Percentiles rank a stretch among this genome's conserved stretches.
phyloP scores from a whole-genome alignment of 2,888 invertebrate species.

The Tenthredo scrophulariae region DNA sequence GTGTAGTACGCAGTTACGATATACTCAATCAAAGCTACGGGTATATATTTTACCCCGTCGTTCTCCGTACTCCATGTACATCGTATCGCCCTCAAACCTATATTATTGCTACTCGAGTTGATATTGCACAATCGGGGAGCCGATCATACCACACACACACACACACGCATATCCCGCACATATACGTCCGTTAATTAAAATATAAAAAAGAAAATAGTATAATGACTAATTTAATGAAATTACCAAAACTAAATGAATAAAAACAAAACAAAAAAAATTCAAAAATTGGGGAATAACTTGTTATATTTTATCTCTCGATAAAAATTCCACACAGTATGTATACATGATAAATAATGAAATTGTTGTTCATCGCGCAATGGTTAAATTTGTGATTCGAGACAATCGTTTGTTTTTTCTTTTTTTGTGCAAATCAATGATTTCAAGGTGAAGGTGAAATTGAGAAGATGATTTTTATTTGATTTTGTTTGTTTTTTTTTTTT shows the following conservation, averaged over 20 bases:
- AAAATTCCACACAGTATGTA: too few relatives aligned
- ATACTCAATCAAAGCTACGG: slow-evolving; percentile 12
- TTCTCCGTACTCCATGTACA: not conserved
- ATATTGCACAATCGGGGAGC: slow-evolving; percentile 5
- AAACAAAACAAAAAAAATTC: too few relatives aligned
- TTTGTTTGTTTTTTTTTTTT: not conserved
- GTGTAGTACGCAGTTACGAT: slow-evolving; percentile 29
- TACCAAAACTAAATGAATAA: too few relatives aligned
- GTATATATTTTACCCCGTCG: not conserved
- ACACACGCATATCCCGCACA: not conserved
- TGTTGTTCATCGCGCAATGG: not conserved
- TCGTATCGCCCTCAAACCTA: slow-evolving; percentile 2
- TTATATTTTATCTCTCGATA: too few relatives aligned
- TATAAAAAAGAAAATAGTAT: not conserved
- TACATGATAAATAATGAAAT: not conserved
- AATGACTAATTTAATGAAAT: too few relatives aligned
- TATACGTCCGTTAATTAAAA: not conserved
- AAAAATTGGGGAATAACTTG: too few relatives aligned
- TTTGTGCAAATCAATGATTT: not conserved
- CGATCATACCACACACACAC: not conserved
- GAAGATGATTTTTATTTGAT: not conserved
- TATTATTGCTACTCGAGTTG: not conserved
- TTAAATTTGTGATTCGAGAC: not conserved
- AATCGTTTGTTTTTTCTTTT: not conserved
- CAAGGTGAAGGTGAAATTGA: not conserved